These are phyloP conservation scores for Pyxicephalus adspersus DNA, from an alignment of 2,113 vertebrate genomes.

Conservation along the genomic window DNA sequence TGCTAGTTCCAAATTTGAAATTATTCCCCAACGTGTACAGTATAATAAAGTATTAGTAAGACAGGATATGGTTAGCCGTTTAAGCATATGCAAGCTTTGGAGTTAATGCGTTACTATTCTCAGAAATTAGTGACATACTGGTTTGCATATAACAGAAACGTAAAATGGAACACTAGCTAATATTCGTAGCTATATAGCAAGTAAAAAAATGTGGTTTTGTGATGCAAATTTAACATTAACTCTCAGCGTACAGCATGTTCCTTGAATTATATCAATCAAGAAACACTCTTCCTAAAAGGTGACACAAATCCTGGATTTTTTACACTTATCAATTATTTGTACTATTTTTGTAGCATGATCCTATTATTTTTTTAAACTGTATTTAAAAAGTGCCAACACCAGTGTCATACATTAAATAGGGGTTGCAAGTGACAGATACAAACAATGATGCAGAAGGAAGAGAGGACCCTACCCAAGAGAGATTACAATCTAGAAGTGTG, in stretches of 20 bases:
- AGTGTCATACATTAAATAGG: no score
- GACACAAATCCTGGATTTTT: no score
- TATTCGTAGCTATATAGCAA: no score
- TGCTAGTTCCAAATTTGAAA: slow-evolving; percentile 17
- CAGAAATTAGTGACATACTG: background rate
- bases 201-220: background rate
- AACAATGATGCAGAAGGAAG: no score
- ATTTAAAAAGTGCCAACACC: no score
- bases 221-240: background rate
- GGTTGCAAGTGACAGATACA: no score
- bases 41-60: background rate
- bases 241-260: background rate
- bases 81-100: slow-evolving; percentile 26
- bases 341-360: no score
- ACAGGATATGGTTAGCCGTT: slow-evolving; percentile 49
- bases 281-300: background rate
- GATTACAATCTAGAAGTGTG: no score
- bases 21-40: background rate
- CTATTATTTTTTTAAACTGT: no score
- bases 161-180: background rate
- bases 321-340: no score
- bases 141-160: slow-evolving; percentile 16
- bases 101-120: slow-evolving; percentile 26
- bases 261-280: background rate
- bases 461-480: no score